phyloP scores from a whole-genome alignment of 2,888 invertebrate species.

The Amphipoea oculea region DNA sequence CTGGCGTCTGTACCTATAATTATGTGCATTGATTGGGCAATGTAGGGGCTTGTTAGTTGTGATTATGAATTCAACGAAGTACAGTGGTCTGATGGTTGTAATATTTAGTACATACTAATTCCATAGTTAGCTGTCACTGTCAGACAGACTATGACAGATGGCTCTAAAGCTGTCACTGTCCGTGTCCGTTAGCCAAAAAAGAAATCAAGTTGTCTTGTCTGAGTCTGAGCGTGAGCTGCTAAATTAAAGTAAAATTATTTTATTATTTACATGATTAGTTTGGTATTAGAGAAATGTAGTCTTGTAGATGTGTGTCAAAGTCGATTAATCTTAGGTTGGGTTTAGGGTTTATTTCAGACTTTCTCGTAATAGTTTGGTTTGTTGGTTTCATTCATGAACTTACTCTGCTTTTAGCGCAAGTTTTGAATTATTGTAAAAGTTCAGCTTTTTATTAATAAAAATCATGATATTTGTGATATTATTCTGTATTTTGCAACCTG shows the following conservation, averaged over 20 bases:
- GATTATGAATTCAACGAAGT: no score
- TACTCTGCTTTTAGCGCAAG: not conserved
- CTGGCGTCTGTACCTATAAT: no score
- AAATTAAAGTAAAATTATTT: not conserved
- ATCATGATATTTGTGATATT: slow-evolving; percentile 53
- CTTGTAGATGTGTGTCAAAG: no score
- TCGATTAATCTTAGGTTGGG: not conserved
- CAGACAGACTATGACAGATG: not conserved
- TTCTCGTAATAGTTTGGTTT: not conserved
- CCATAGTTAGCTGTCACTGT: not conserved
- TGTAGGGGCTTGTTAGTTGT: no score
- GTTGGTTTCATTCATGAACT: not conserved
- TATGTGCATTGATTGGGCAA: no score
- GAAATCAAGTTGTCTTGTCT: no score
- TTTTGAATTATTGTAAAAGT: slow-evolving; percentile 4
- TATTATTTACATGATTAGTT: not conserved
- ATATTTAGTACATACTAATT: not conserved
- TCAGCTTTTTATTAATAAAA: not conserved
- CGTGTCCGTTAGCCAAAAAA: no score
- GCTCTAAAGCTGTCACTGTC: no score
- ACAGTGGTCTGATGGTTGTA: no score
- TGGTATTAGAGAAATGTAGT: not conserved
- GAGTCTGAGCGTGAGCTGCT: no score
- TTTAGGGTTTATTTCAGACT: not conserved
- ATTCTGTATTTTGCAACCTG: slow-evolving; percentile 69